phyloP scores from a whole-genome alignment of 2,888 invertebrate species.

The Adela reaumurella region DNA sequence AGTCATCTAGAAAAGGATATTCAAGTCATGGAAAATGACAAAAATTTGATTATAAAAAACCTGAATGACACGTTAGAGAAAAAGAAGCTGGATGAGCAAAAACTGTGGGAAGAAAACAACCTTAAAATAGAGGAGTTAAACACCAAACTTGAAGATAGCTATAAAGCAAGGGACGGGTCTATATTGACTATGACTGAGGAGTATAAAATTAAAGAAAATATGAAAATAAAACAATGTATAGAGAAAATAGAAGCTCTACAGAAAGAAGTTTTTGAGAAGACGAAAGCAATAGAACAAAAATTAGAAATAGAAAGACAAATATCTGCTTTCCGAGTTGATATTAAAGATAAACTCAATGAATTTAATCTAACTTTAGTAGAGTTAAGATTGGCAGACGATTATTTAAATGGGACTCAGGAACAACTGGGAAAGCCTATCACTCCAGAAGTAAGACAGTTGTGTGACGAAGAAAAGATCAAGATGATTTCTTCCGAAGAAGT shows the following conservation, averaged over 20 bases:
- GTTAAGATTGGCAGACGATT: too few species aligned
- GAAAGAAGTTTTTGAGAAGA: not conserved
- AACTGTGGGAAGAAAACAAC: slow-evolving; percentile 5
- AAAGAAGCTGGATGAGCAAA: slow-evolving; percentile 7
- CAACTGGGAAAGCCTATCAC: too few species aligned
- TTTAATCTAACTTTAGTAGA: too few species aligned
- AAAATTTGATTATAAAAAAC: not conserved
- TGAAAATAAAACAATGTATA: not conserved
- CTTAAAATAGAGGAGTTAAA: not conserved
- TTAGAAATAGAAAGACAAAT: not conserved
- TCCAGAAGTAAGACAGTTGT: not conserved
- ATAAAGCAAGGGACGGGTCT: not conserved
- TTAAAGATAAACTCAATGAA: too few species aligned
- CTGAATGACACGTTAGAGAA: not conserved
- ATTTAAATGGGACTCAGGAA: too few species aligned
- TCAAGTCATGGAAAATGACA: not conserved
- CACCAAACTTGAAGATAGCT: not conserved
- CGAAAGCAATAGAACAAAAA: not conserved
- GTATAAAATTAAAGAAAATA: not conserved
- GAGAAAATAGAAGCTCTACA: not conserved
- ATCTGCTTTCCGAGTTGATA: too few species aligned
- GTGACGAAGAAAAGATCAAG: not conserved
- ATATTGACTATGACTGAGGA: not conserved
- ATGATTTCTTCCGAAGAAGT: not conserved
- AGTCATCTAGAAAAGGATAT: not conserved